Evolutionary conservation across 2,888 invertebrate species (phyloP), one percentile per base, ranked within the genome.

Genomic region (Anarsia innoxiella): DNA sequence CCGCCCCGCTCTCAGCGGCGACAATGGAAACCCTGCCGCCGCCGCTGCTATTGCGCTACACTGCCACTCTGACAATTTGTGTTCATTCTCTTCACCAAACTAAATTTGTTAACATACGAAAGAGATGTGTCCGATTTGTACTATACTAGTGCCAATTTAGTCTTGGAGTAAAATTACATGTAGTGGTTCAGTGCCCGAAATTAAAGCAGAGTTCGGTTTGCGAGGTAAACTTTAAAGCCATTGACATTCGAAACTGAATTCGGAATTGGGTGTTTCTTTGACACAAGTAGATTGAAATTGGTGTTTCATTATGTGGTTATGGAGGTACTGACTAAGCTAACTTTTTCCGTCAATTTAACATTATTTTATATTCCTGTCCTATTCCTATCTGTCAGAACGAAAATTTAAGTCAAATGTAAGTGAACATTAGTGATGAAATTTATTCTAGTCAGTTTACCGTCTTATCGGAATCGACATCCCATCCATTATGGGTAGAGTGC

Each of bases 381-480:
- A n/a, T n/a, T n/a, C n/a, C n/a, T n/a, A n/a, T n/a, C n/a, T n/a
- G n/a, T n/a, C n/a, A n/a, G n/a, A n/a, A n/a, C n/a, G n/a, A n/a
- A n/a, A n/a, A n/a, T n/a, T n/a, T n/a, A 19, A 5, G 19, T 23
- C 28, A 13, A 19, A 47, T 40, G 37, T 48, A 12, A 27, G 40
- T 36, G 44, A 41, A 39, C 42, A 41, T 51, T 56, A 53, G 47
- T 46, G 51, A 51, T 45, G 47, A 44, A 46, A 50, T 62, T 59
- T 61, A 64, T 63, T 64, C 54, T 56, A 56, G 59, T 67, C 60
- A 59, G 57, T 58, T 56, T 56, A 60, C 48, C 51, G 59, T 54
- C 56, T 63, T 61, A 66, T 61, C 59, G 44, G 50, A 48, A 60
- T 61, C 58, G 58, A 61, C 57, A 53, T 59, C 56, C 61, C 65